These are phyloP conservation scores for Danaus plexippus DNA, from an alignment of 1,140 invertebrate species.

Conservation along the genomic window DNA sequence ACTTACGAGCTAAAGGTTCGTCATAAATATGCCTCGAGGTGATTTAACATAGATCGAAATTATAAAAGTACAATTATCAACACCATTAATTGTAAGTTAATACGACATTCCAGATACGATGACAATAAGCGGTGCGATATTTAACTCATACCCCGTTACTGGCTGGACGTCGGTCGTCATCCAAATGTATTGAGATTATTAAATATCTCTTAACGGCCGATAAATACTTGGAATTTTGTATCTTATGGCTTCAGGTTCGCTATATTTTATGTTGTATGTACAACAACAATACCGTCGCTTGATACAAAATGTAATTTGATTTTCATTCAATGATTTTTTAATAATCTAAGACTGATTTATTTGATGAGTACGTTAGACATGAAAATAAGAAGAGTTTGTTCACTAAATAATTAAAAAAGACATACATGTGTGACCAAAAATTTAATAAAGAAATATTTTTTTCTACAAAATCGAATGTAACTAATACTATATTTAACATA, in stretches of 20 bases:
- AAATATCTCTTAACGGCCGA: conserved; percentile 15
- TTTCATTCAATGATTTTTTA: conserved; percentile 1
- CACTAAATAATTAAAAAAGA: too few relatives aligned
- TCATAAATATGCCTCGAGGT: too few relatives aligned
- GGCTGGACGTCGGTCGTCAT: conserved; percentile 4
- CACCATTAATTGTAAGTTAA: conserved; percentile 12
- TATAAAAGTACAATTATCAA: too few relatives aligned
- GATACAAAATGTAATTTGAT: neutral
- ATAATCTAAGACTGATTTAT: too few relatives aligned
- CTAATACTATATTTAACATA: too few relatives aligned
- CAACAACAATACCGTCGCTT: neutral
- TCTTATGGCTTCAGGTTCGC: neutral
- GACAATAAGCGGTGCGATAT: conserved; percentile 23
- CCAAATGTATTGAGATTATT: conserved; percentile 20
- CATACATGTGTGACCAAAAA: too few relatives aligned
- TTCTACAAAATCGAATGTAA: too few relatives aligned
- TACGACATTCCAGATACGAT: conserved; percentile 14
- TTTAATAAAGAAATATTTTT: too few relatives aligned
- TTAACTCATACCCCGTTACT: conserved; percentile 15
- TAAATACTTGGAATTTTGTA: conserved; percentile 12
- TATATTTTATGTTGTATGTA: neutral
- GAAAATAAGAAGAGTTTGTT: too few relatives aligned
- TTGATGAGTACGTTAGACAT: too few relatives aligned
- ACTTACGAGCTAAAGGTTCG: too few relatives aligned
- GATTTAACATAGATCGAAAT: too few relatives aligned